phyloP scores from a whole-genome alignment of 2,797 vertebrate species.

The Balearica regulorum region DNA sequence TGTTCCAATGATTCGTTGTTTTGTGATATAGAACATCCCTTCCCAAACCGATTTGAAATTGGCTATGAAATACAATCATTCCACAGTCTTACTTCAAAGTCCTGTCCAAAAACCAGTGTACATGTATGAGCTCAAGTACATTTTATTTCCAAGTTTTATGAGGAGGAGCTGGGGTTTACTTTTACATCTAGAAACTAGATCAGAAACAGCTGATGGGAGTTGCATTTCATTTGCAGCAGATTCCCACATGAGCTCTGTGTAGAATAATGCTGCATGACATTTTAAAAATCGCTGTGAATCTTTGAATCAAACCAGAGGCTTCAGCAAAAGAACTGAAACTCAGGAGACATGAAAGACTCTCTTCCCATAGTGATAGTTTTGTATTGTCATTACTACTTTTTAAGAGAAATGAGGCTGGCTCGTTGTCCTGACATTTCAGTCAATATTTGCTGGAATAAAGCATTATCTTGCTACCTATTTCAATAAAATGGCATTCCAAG shows the following conservation, averaged over 20 bases:
- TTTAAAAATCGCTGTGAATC: neutral
- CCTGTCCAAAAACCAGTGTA: neutral
- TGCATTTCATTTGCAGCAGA: neutral
- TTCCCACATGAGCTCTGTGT: neutral
- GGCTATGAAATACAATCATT: neutral
- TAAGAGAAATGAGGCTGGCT: neutral
- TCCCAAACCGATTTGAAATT: neutral
- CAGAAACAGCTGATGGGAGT: neutral
- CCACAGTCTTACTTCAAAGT: neutral
- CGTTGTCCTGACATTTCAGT: neutral
- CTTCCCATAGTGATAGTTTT: neutral
- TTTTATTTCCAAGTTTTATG: neutral
- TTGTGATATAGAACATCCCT: neutral
- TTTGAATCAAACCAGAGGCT: neutral
- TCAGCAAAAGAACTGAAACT: neutral
- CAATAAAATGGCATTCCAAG: neutral
- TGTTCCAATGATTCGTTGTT: neutral
- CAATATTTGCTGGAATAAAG: neutral
- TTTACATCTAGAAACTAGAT: neutral
- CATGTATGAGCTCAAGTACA: neutral
- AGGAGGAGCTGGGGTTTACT: neutral
- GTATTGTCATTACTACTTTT: neutral
- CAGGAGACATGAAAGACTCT: neutral
- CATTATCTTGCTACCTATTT: neutral
- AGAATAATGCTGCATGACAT: neutral